phyloP scores from a whole-genome alignment of 2,888 invertebrate genomes.

The Petrolisthes manimaculis region DNA sequence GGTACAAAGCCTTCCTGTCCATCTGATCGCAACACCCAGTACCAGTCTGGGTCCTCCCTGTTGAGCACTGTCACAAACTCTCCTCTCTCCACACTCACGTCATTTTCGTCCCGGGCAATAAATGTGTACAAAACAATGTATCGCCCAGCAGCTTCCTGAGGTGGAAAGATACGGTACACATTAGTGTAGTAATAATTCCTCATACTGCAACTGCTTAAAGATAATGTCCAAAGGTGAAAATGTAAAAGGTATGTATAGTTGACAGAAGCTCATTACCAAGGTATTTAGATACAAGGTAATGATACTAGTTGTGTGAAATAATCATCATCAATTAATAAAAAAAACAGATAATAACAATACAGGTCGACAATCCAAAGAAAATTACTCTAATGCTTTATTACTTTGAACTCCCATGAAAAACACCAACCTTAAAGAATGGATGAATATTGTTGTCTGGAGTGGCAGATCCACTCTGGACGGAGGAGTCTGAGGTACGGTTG shows the following conservation, averaged over 20 bases:
- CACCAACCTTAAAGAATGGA: constrained; percentile 74
- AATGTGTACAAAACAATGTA: constrained; percentile 94
- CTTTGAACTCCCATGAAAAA: no score
- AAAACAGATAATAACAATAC: no score
- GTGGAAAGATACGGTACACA: not conserved
- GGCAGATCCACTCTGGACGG: constrained; percentile 67
- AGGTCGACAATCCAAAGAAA: no score
- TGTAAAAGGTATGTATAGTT: no score
- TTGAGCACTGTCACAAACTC: constrained; percentile 96
- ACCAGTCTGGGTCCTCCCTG: constrained; percentile 96
- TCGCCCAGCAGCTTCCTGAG: constrained; percentile 85
- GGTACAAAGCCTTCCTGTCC: constrained; percentile 97
- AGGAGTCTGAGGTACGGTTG: constrained; percentile 72
- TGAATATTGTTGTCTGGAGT: constrained; percentile 72
- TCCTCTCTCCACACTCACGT: constrained; percentile 91
- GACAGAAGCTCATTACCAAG: no score
- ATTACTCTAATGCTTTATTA: no score
- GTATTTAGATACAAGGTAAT: no score
- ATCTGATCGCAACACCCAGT: constrained; percentile 92
- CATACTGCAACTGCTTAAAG: no score
- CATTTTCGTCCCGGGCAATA: constrained; percentile 92
- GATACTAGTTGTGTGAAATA: no score
- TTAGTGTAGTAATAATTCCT: no score
- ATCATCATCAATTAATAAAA: no score
- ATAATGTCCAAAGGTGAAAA: no score